Conservation (phyloP, 2,888 invertebrate genomes). For the Hemaris fuciformis region DNA sequence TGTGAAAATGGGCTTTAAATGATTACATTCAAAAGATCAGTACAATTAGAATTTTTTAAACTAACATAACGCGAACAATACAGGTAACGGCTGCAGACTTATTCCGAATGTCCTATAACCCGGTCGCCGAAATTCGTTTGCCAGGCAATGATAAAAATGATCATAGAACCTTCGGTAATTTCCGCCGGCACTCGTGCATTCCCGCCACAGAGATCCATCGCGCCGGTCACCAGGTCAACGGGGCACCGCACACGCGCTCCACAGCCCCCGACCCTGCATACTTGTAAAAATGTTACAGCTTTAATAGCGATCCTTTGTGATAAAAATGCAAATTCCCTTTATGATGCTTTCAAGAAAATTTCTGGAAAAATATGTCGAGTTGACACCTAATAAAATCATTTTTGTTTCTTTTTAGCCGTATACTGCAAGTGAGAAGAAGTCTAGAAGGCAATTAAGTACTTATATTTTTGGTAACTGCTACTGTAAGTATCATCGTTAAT, state of each 20-base stretch:
- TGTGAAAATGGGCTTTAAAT: not conserved
- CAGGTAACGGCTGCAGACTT: not conserved
- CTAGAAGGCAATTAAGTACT: too few relatives aligned
- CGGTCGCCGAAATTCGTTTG: not conserved
- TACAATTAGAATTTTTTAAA: too few relatives aligned
- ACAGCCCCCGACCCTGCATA: constrained; percentile 18
- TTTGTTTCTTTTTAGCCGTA: not conserved
- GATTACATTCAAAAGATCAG: too few relatives aligned
- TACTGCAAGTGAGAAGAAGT: too few relatives aligned
- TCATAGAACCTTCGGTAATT: not conserved
- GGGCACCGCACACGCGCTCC: constrained; percentile 43
- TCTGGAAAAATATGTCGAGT: not conserved
- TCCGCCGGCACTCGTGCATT: constrained; percentile 13
- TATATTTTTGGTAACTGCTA: too few relatives aligned
- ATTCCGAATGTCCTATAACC: not conserved
- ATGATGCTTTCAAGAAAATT: not conserved
- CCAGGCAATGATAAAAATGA: not conserved
- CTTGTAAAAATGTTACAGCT: constrained; percentile 18
- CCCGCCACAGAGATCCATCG: constrained; percentile 19
- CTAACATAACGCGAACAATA: too few relatives aligned
- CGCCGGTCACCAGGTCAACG: constrained; percentile 38
- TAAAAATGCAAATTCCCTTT: constrained; percentile 3
- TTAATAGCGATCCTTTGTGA: not conserved
- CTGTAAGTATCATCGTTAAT: too few relatives aligned
- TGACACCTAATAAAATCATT: not conserved